Evolutionary conservation across 2,888 invertebrate genomes (phyloP).

Genomic region (Trichogramma evanescens): DNA sequence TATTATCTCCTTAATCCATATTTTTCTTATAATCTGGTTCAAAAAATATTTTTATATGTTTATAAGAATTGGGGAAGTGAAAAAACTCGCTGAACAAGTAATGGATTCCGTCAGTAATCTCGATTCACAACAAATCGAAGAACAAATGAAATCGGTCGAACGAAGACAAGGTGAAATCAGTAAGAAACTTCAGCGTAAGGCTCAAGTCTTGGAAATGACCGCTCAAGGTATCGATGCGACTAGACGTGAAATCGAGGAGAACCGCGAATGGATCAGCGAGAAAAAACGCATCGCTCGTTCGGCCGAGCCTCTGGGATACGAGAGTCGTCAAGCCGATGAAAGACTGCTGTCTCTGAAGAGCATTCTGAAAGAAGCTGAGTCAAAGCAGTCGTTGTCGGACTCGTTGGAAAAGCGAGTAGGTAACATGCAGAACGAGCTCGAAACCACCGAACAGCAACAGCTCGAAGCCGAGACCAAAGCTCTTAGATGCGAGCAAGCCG

Average conservation of each 20-base stretch:
- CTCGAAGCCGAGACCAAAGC: conserved; percentile 67
- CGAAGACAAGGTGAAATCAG: conserved; percentile 76
- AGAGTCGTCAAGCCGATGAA: conserved; percentile 70
- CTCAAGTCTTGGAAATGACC: conserved; percentile 75
- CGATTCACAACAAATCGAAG: conserved; percentile 85
- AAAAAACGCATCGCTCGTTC: conserved; percentile 63
- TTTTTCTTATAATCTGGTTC: background rate
- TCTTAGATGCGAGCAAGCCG: conserved; percentile 68
- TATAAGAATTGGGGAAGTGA: conserved; percentile 61
- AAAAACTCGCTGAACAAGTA: conserved; percentile 63
- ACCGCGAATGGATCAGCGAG: conserved; percentile 72
- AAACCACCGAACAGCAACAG: conserved; percentile 74
- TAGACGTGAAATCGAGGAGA: conserved; percentile 70
- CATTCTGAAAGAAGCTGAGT: conserved; percentile 75
- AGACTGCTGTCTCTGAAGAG: conserved; percentile 65
- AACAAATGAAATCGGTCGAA: conserved; percentile 79
- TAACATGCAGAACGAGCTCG: conserved; percentile 78
- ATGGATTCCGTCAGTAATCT: conserved; percentile 77
- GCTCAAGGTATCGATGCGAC: conserved; percentile 77
- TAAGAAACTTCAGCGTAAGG: conserved; percentile 77
- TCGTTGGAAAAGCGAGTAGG: conserved; percentile 76
- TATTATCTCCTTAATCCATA: background rate
- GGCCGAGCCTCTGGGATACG: conserved; percentile 66
- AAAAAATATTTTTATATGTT: background rate
- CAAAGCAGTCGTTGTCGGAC: conserved; percentile 74